A percentile compares a stretch with the other conserved stretches of the same genome.
Conservation (phyloP, 2,797 vertebrate species). For the Tolypeutes matacus region DNA sequence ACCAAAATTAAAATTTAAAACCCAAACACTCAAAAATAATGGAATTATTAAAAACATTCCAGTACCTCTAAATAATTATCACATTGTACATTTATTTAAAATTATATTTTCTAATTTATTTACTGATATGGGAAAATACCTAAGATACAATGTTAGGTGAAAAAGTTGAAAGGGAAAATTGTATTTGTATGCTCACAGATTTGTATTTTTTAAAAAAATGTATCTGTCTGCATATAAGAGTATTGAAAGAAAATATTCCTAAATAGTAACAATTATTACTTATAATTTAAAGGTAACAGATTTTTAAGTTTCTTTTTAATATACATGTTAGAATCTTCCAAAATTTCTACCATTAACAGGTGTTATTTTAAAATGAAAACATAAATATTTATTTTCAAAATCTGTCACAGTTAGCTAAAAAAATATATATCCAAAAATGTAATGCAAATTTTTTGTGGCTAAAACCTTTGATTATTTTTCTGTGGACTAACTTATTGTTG, state of each 20-base stretch:
- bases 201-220: not conserved
- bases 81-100: slow-evolving; percentile 32
- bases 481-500: slow-evolving; percentile 59
- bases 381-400: not conserved
- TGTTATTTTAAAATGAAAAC: slow-evolving; percentile 54
- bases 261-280: slow-evolving; percentile 15
- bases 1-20: not conserved
- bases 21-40: not conserved
- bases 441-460: slow-evolving; percentile 69
- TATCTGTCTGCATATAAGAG: not conserved
- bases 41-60: not conserved
- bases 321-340: not conserved
- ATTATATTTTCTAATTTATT: slow-evolving; percentile 5
- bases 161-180: not conserved
- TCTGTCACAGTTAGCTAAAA: not conserved
- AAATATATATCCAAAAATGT: slow-evolving; percentile 40
- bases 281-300: not conserved
- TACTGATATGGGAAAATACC: not conserved
- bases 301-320: not conserved
- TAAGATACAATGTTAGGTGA: not conserved
- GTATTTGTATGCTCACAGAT: not conserved
- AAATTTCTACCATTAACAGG: not conserved
- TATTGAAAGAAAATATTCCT: not conserved
- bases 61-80: not conserved
- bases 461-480: slow-evolving; percentile 18